phyloP scores from a whole-genome alignment of 1,140 invertebrate species.

The Drosophila mayri region DNA sequence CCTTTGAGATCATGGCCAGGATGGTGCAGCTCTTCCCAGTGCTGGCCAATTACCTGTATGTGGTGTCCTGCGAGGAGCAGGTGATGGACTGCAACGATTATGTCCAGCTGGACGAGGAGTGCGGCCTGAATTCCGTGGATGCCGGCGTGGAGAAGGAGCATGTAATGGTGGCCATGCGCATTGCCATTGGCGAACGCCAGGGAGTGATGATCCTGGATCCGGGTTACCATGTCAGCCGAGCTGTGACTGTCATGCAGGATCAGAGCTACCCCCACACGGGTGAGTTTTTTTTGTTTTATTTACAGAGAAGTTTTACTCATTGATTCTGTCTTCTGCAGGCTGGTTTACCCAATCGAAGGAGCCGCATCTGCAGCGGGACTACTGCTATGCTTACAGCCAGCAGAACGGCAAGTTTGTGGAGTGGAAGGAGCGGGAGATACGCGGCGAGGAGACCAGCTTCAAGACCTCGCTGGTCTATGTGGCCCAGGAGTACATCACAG shows the following conservation, averaged over 20 bases:
- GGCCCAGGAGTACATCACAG: conserved; percentile 91
- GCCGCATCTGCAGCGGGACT: conserved; percentile 90
- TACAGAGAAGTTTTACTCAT: neutral
- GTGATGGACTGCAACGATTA: conserved; percentile 90
- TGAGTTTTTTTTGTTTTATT: conserved; percentile 20
- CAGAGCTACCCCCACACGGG: conserved; percentile 93
- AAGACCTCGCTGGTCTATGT: conserved; percentile 92
- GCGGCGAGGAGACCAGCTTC: conserved; percentile 87
- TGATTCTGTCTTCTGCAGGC: conserved; percentile 69
- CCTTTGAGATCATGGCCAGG: conserved; percentile 90
- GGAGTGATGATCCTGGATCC: conserved; percentile 94
- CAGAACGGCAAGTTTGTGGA: conserved; percentile 90
- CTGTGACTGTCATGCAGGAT: conserved; percentile 95
- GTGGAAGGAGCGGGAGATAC: conserved; percentile 91
- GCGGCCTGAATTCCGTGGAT: conserved; percentile 86
- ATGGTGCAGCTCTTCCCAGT: conserved; percentile 88
- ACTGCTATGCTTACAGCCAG: conserved; percentile 90
- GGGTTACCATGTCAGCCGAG: conserved; percentile 94
- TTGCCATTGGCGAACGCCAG: conserved; percentile 89
- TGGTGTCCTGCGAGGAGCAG: conserved; percentile 95
- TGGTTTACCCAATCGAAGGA: conserved; percentile 94
- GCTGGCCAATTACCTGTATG: conserved; percentile 88
- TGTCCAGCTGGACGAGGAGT: conserved; percentile 86
- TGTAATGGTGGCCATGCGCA: conserved; percentile 92
- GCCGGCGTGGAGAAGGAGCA: conserved; percentile 94